Base-by-base conservation (phyloP, 2,888 invertebrate genomes). In the Labia minor region DNA sequence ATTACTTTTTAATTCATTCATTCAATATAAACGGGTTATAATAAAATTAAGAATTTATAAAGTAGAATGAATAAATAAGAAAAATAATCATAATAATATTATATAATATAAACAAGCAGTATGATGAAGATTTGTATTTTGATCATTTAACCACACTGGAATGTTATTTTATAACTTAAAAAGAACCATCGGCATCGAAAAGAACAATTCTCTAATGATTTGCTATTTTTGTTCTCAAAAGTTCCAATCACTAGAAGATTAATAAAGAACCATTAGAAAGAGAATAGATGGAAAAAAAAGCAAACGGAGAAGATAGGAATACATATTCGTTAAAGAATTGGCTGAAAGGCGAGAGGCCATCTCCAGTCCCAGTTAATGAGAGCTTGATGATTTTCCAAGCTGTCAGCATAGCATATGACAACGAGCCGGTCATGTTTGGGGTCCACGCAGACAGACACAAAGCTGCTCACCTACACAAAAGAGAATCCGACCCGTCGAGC, bases 341-440 rank as follows among this genome's bases (percentile, higher is more conserved):
- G 49, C 49, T 49, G n/a, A 8, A 11, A 10, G 11, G 6, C 49
- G n/a, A 49, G 49, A 14, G n/a, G 6, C 16, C 16, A 3, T 4
- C 3, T 49, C 3, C 16, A 49, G 14, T 14, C n/a, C 6, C n/a
- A 49, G 49, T 49, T 49, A 49, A 49, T 49, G 49, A 49, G 49
- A 49, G n/a, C 16, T 4, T 8, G 49, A 49, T 49, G 49, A 49
- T 49, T 49, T 49, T 49, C 49, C 49, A 49, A 49, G 49, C 49
- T 49, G 49, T 49, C 49, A 49, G 49, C 49, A 49, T 49, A 49
- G 49, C 49, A 49, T 49, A 14, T 49, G 49, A 8, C 49, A 49
- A 49, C 49, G n/a, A 49, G 49, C 14, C 49, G 49, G 49, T 49
- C 49, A 49, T 8, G 49, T 49, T 49, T 49, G n/a, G 49, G 49